Conservation (phyloP, 1,140 invertebrate genomes). For the Drosophila melanica region DNA sequence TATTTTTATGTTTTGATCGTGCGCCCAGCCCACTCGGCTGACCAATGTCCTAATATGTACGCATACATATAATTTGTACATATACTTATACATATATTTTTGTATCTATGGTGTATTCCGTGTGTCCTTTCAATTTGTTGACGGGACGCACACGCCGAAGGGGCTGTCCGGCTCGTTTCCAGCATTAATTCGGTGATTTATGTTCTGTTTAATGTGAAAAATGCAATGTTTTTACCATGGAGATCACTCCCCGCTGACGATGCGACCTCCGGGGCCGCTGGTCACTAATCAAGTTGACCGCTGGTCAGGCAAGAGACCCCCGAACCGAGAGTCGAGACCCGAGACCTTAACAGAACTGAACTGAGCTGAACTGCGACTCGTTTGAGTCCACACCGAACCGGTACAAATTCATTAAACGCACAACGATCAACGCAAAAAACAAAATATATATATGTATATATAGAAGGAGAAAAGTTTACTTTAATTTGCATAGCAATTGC, state of each 20-base stretch:
- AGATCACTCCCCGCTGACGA: conserved; percentile 72
- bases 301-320: conserved; percentile 59
- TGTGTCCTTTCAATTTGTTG: conserved; percentile 56
- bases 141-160: conserved; percentile 5
- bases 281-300: conserved; percentile 82
- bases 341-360: conserved; percentile 10
- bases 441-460: no score
- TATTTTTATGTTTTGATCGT: conserved; percentile 82
- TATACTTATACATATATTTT: no score
- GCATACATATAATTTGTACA: background rate
- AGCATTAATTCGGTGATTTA: conserved; percentile 81
- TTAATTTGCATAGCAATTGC: conserved; percentile 82
- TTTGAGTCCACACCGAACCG: conserved; percentile 36
- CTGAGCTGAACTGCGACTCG: background rate
- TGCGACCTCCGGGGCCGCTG: conserved; percentile 45
- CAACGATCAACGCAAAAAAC: conserved; percentile 44
- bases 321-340: conserved; percentile 10
- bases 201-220: conserved; percentile 83
- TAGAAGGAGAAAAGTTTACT: conserved; percentile 41
- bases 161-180: conserved; percentile 26
- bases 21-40: conserved; percentile 72
- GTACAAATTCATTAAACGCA: conserved; percentile 73
- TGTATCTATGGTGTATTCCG: background rate
- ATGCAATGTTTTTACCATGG: conserved; percentile 82
- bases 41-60: conserved; percentile 19